phyloP scores from a whole-genome alignment of 2,888 invertebrate species.

The Limnephilus lunatus region DNA sequence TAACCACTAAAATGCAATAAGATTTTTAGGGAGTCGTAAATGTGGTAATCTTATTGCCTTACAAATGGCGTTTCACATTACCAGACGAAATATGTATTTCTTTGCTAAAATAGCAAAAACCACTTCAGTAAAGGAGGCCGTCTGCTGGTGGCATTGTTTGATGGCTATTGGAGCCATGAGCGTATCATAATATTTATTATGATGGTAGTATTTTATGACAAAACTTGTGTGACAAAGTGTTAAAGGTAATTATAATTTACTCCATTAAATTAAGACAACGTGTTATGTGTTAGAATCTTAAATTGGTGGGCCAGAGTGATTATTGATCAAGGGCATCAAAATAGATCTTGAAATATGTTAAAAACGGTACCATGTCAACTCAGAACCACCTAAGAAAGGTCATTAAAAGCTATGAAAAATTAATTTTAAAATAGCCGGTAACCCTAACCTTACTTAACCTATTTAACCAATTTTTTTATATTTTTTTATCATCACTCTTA shows the following conservation, averaged over 20 bases:
- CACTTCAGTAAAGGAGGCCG: neutral
- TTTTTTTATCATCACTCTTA: too few species aligned
- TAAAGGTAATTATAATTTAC: neutral
- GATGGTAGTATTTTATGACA: neutral
- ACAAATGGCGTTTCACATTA: neutral
- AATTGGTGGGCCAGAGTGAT: too few species aligned
- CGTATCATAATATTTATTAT: neutral
- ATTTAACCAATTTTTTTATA: too few species aligned
- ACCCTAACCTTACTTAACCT: too few species aligned
- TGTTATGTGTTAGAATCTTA: neutral
- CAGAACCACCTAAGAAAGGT: too few species aligned
- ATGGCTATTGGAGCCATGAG: neutral
- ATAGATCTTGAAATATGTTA: too few species aligned
- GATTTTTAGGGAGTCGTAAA: neutral
- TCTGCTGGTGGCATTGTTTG: neutral
- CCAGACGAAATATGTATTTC: neutral
- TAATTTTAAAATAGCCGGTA: too few species aligned
- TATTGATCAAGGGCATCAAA: too few species aligned
- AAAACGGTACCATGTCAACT: too few species aligned
- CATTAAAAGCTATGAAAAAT: too few species aligned
- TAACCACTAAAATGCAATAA: neutral
- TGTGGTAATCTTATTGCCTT: neutral
- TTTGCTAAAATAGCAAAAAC: neutral
- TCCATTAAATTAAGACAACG: neutral
- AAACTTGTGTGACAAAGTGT: neutral